Percentiles rank a stretch among this genome's conserved stretches.
These are phyloP conservation scores for Plotosus lineatus DNA, from an alignment of 2,113 vertebrate species.

Conservation along the genomic window DNA sequence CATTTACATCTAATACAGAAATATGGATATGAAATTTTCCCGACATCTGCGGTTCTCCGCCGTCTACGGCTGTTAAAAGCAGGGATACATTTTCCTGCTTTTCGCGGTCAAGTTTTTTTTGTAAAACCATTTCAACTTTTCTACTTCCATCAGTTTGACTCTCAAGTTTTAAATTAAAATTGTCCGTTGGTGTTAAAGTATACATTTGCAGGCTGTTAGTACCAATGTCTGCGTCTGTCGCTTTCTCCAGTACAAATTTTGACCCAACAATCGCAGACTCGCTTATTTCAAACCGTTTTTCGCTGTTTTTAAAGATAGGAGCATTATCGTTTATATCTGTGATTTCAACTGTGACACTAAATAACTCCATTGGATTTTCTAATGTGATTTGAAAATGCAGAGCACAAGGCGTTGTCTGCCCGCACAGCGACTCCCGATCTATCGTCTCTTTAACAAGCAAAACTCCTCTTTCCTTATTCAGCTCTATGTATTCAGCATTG, in stretches of 20 bases:
- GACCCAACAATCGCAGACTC: conserved; percentile 64
- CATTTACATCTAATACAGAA: conserved; percentile 50
- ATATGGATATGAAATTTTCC: conserved; percentile 57
- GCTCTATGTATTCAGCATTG: conserved; percentile 64
- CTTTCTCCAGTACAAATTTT: conserved; percentile 71
- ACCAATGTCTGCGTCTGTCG: conserved; percentile 73
- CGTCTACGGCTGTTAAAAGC: conserved; percentile 59
- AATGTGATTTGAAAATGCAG: conserved; percentile 72
- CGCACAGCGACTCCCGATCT: conserved; percentile 77
- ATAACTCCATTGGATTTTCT: conserved; percentile 75
- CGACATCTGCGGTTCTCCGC: conserved; percentile 55
- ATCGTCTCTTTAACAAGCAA: conserved; percentile 72
- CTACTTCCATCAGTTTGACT: conserved; percentile 55
- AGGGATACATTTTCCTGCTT: conserved; percentile 39
- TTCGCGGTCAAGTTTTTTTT: conserved; percentile 64
- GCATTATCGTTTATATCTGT: conserved; percentile 76
- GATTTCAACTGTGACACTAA: conserved; percentile 67
- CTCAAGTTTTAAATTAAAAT: conserved; percentile 66
- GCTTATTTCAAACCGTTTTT: conserved; percentile 68
- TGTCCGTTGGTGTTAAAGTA: conserved; percentile 62
- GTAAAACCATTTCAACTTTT: conserved; percentile 61
- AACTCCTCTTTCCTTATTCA: conserved; percentile 60
- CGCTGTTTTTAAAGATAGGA: conserved; percentile 65
- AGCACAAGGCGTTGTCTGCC: conserved; percentile 60
- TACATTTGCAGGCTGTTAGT: conserved; percentile 74